These are phyloP conservation scores for Sphaerodactylus townsendi DNA, from an alignment of 2,113 vertebrate species.

Conservation along the genomic window DNA sequence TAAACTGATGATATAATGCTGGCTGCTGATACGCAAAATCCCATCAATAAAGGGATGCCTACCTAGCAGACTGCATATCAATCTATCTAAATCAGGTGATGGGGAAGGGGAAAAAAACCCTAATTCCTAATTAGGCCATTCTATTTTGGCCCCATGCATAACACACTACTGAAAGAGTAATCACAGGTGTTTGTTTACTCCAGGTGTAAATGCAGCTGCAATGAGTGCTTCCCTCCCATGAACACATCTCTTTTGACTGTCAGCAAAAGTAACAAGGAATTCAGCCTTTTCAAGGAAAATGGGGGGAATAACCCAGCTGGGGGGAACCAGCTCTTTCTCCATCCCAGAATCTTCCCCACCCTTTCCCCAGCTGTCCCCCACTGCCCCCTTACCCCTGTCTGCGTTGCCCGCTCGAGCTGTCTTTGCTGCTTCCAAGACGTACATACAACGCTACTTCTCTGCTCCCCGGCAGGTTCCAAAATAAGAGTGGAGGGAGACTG, in stretches of 20 bases:
- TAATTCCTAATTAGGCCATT: too few relatives aligned
- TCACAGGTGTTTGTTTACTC: not conserved
- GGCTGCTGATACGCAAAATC: not conserved
- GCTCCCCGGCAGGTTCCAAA: not conserved
- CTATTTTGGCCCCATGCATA: too few relatives aligned
- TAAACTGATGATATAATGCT: too few relatives aligned
- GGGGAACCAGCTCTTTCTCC: not conserved
- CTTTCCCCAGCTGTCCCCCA: not conserved
- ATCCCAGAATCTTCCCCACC: not conserved
- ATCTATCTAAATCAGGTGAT: too few relatives aligned
- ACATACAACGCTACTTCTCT: not conserved
- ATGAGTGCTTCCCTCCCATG: not conserved
- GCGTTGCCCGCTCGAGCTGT: not conserved
- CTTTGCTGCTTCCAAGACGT: conserved; percentile 5
- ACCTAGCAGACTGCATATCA: not conserved
- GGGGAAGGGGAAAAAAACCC: too few relatives aligned
- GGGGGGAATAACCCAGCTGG: not conserved
- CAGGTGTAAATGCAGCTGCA: not conserved
- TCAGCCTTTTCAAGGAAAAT: not conserved
- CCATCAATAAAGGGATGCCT: not conserved
- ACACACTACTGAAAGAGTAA: not conserved
- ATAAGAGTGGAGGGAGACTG: not conserved
- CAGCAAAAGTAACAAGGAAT: not conserved
- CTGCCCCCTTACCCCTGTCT: not conserved
- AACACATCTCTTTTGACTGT: not conserved